A percentile compares a stretch with the other conserved stretches of the same genome.
Evolutionary conservation across 23 tunicate species (phyloP).

Genomic region (Halocynthia aurantium): DNA sequence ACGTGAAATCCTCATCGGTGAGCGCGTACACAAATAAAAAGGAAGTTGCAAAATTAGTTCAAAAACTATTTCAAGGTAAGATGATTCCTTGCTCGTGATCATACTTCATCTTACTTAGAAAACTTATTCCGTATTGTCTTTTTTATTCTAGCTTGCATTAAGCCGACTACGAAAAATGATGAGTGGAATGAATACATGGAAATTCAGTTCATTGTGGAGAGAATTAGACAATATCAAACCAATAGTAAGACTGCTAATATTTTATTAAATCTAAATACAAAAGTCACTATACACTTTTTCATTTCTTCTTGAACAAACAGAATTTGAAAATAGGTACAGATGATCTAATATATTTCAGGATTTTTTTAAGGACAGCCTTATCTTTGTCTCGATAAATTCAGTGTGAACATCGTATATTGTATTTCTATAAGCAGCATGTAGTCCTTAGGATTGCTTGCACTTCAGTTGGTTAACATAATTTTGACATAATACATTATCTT

Average conservation of each 20-base stretch:
- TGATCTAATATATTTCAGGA: not conserved
- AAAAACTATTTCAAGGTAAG: conserved; percentile 48
- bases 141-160: conserved; percentile 27
- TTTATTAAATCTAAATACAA: no score
- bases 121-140: not conserved
- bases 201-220: conserved; percentile 32
- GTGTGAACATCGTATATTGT: no score
- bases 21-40: conserved; percentile 20
- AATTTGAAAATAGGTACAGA: no score
- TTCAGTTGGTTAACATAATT: no score
- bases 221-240: conserved; percentile 30
- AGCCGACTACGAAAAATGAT: conserved; percentile 27
- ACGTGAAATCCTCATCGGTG: conserved; percentile 9
- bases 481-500: not conserved
- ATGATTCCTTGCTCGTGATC: not conserved
- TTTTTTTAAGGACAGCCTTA: not conserved
- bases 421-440: no score
- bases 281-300: no score
- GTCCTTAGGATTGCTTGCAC: no score
- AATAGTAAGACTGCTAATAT: not conserved
- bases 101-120: not conserved
- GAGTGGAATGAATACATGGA: conserved; percentile 62
- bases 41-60: conserved; percentile 30
- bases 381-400: not conserved
- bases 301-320: no score